Evolutionary conservation across 2,797 vertebrate species (phyloP), one percentile per base, ranked within the genome.

Genomic region (Darevskia nairensis): DNA sequence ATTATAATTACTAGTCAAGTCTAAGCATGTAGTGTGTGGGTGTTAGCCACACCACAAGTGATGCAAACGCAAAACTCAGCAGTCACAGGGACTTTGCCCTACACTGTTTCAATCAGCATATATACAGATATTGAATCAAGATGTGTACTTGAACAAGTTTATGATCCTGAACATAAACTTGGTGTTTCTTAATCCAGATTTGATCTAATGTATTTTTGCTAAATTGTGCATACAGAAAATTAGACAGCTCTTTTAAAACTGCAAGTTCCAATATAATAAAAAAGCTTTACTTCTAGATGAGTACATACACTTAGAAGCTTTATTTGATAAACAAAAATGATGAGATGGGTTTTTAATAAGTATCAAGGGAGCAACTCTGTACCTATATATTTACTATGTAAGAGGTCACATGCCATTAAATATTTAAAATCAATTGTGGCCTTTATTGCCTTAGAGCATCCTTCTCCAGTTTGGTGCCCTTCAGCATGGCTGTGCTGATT

Each of bases 1-100:
- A 96, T 96, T 96, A 94, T 96, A 97, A 97, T 97, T 97, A 96
- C 93, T 94, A 93, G 95, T 95, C 97, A 97, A 96, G 96, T 95
- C 95, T 94, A 96, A 96, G 94, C 97, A 96, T 44, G 96, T 93
- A 95, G 91, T 79, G 92, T 95, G 95, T 97, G 96, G 96, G 97
- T 86, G 95, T 96, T 95, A 95, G 94, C 95, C 94, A 96, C 88
- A 90, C 93, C 93, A 94, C 91, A 85, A 78, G 93, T 94, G 92
- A 90, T 93, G 88, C 92, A 94, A 95, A 94, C 92, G 93, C 93
- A 95, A 89, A 68, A 91, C 91, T 71, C 88, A 90, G 92, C 92
- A 72, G 35, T 72, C 19, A 35, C n/a, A 95, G 64, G 89, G 72
- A 80, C 50, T 75, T 80, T 82, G 94, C 92, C 86, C 86, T 86